Percentiles rank a stretch among this genome's conserved stretches.
These are phyloP conservation scores for Amphibalanus amphitrite DNA, from an alignment of 1,140 invertebrate genomes.

Conservation along the genomic window DNA sequence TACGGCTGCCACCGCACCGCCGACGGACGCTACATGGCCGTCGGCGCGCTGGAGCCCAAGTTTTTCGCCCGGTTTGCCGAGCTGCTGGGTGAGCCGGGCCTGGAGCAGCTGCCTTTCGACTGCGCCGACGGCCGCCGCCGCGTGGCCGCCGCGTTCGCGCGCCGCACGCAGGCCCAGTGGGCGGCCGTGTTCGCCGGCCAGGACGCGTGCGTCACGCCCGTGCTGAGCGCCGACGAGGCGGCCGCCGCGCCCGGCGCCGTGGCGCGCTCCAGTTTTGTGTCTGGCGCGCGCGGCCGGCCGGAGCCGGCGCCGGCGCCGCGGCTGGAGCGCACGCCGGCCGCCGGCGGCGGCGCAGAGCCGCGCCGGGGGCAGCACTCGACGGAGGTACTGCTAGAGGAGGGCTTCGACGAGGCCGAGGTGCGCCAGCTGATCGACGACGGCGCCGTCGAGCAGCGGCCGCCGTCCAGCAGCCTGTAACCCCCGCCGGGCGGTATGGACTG, in stretches of 20 bases:
- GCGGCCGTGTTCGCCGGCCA: slow-evolving; percentile 46
- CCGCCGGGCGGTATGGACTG: too few species aligned
- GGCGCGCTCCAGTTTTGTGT: slow-evolving; percentile 35
- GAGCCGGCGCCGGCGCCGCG: slow-evolving; percentile 50
- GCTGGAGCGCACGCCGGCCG: slow-evolving; percentile 48
- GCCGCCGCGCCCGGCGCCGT: slow-evolving; percentile 41
- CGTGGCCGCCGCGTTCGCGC: slow-evolving; percentile 15
- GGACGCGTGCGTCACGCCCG: slow-evolving; percentile 91
- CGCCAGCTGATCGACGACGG: neutral
- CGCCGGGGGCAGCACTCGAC: slow-evolving; percentile 43
- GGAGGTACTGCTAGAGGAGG: slow-evolving; percentile 38
- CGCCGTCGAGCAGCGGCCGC: neutral
- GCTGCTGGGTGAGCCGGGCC: slow-evolving; percentile 34
- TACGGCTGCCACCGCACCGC: slow-evolving; percentile 85
- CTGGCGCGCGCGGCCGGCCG: slow-evolving; percentile 23
- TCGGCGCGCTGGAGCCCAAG: slow-evolving; percentile 80
- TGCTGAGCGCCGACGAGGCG: slow-evolving; percentile 58
- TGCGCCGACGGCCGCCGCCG: neutral
- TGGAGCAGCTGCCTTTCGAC: neutral
- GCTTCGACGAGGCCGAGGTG: slow-evolving; percentile 22
- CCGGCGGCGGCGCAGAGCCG: slow-evolving; percentile 21
- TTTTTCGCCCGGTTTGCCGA: slow-evolving; percentile 65
- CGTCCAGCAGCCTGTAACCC: too few species aligned
- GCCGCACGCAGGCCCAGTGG: slow-evolving; percentile 4
- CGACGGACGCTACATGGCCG: slow-evolving; percentile 80